Evolutionary conservation across 2,888 invertebrate species (phyloP), one percentile per base, ranked within the genome.

Genomic region (Meganola albula): DNA sequence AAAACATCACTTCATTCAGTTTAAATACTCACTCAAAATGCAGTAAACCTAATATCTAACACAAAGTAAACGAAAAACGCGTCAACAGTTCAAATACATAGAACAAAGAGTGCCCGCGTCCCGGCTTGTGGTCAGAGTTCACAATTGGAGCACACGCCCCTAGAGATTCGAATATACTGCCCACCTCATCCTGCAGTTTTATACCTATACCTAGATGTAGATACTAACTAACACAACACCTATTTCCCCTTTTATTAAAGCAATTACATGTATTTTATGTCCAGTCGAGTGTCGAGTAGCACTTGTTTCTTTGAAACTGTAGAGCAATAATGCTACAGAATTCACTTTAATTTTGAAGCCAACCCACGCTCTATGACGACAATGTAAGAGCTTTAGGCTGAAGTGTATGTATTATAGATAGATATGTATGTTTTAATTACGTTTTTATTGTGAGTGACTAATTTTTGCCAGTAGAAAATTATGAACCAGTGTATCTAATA

Each of bases 141-240:
- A 34, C 44, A 40, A 32, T 31, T 12, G 27, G 24, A 37, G 37
- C 53, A 34, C 22, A 38, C 35, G 28, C 39, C 50, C 37, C 39
- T 31, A 39, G 51, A 51, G 31, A 38, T 50, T 37, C 37, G 34
- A 35, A 34, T n/a, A 23, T 34, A 34, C 37, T 34, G 34, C 40
- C 34, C n/a, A n/a, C n/a, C n/a, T n/a, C n/a, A n/a, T n/a, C n/a
- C n/a, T n/a, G n/a, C n/a, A n/a, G n/a, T n/a, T n/a, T n/a, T n/a
- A n/a, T n/a, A n/a, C n/a, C n/a, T n/a, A n/a, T n/a, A n/a, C n/a
- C 28, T 31, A 1, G 8, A 30, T 27, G 27, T 21, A 40, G 40
- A 32, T 39, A 43, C 41, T 20, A 47, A 46, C 47, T 44, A 46
- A 44, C 35, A n/a, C 50, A 52, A 40, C 27, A 40, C 48, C 44